Evolutionary conservation across 92 coral and sea anemone genomes (phyloP), one percentile per base, ranked within the genome.

Genomic region (Heliopora coerulea): DNA sequence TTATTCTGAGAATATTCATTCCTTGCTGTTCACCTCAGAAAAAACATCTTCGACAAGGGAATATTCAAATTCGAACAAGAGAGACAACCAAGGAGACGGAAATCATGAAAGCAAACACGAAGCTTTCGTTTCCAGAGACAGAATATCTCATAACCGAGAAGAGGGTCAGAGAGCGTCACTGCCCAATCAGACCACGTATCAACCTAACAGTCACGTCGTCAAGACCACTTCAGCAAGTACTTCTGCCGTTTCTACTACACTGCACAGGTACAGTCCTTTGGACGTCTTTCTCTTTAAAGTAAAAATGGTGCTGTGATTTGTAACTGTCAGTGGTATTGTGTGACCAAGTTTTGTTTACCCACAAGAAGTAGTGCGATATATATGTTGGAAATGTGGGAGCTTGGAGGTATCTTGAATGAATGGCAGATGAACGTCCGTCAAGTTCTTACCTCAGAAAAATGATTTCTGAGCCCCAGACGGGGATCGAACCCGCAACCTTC

Each of bases 191-290:
- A 35, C 74, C 23, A 67, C 15, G 9, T 25, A 44, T 26, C 74
- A 67, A 46, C 11, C 73, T 11, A 67, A 67, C 41, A 44, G 58
- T 17, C 63, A 52, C 11, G 24, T 88, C 67, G 86, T 93, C 86
- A 93, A 93, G 74, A 93, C 98, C 10, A 80, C 79, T 19, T 93
- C 96, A 59, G 98, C 91, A 58, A 81, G 90, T 69, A 93, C 98
- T 32, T 44, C 85, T 65, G 98, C 98, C 15, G 79, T 90, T 63
- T 86, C 98, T 59, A 93, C 98, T 49, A 78, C 82, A 25, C 76
- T 86, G 67, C 89, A 88, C 54, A 84, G 98, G 98, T 90, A 33
- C 62, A 88, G 15, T 21, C 19, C 18, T 1, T 32, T 49, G 37
- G 29, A 17, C 14, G 44, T 20, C 28, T 46, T 6, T 15, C 7